Evolutionary conservation across 1,140 invertebrate genomes (phyloP).

Genomic region (Listronotus oregonensis): DNA sequence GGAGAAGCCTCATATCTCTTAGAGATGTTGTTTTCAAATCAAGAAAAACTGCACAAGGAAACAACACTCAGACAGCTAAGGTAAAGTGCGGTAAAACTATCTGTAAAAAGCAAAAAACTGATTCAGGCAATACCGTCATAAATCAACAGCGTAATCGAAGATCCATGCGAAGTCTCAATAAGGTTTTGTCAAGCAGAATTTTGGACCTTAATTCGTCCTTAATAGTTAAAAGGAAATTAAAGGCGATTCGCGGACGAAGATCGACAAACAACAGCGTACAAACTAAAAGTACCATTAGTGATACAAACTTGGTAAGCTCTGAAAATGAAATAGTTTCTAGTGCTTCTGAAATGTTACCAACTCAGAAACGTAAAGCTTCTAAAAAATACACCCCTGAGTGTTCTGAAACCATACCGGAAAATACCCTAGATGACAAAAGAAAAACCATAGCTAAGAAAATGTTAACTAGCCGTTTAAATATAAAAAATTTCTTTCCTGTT

Average conservation of each 20-base stretch:
- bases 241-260: constrained; percentile 23
- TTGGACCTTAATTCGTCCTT: constrained; percentile 49
- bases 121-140: constrained; percentile 4
- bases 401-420: not conserved
- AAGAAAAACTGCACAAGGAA: constrained; percentile 26
- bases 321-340: constrained; percentile 5
- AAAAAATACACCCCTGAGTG: not conserved
- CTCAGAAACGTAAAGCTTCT: constrained; percentile 10
- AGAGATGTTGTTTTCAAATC: constrained; percentile 49
- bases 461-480: constrained; percentile 40
- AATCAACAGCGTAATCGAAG: constrained; percentile 23
- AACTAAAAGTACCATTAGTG: not conserved
- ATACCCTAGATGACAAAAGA: not conserved
- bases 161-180: constrained; percentile 44
- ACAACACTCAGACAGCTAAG: constrained; percentile 31
- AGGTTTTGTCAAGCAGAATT: constrained; percentile 48
- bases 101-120: constrained; percentile 16
- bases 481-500: constrained; percentile 47
- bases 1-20: constrained; percentile 64
- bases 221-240: constrained; percentile 48
- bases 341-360: constrained; percentile 15
- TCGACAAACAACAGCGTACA: constrained; percentile 26
- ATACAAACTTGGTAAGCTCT: not conserved
- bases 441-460: constrained; percentile 28
- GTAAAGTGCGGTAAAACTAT: constrained; percentile 42